Conservation (phyloP, 2,797 vertebrate species). For the Cyclopterus lumpus region DNA sequence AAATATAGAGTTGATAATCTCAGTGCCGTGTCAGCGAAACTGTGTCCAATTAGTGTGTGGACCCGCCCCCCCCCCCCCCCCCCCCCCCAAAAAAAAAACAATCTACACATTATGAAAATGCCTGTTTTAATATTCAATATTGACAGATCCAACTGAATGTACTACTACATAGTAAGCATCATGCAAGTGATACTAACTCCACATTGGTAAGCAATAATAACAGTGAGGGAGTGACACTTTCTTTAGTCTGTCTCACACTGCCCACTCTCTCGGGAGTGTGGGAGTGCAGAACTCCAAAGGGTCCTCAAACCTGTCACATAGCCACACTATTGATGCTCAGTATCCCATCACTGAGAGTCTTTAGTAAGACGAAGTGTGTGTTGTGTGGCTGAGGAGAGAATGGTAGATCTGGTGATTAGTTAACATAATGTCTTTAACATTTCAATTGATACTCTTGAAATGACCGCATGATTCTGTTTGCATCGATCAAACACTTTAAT, state of each 20-base stretch:
- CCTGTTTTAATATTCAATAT: slow-evolving; percentile 8
- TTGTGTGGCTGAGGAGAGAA: slow-evolving; percentile 15
- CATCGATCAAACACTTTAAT: slow-evolving; percentile 38
- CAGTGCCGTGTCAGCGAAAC: background rate
- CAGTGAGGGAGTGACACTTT: slow-evolving; percentile 42
- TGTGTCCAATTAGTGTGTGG: slow-evolving; percentile 7
- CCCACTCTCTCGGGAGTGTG: slow-evolving; percentile 63
- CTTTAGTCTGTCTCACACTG: slow-evolving; percentile 64
- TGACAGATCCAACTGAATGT: slow-evolving; percentile 10
- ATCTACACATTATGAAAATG: background rate
- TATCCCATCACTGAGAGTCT: slow-evolving; percentile 11
- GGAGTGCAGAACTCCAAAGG: slow-evolving; percentile 54
- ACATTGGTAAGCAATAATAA: slow-evolving; percentile 41
- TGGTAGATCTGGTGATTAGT: slow-evolving; percentile 19
- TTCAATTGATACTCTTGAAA: slow-evolving; percentile 17
- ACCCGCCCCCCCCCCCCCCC: too few species aligned
- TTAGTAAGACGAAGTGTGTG: slow-evolving; percentile 13
- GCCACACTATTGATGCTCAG: slow-evolving; percentile 53
- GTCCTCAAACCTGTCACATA: slow-evolving; percentile 62
- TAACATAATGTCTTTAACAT: slow-evolving; percentile 22
- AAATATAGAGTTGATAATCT: slow-evolving; percentile 32
- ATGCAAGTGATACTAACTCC: slow-evolving; percentile 22
- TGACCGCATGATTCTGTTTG: slow-evolving; percentile 26
- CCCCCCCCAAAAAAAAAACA: background rate
- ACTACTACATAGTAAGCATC: slow-evolving; percentile 5